Evolutionary conservation across 2,888 invertebrate species (phyloP).

Genomic region (Tenthredo mesomela): DNA sequence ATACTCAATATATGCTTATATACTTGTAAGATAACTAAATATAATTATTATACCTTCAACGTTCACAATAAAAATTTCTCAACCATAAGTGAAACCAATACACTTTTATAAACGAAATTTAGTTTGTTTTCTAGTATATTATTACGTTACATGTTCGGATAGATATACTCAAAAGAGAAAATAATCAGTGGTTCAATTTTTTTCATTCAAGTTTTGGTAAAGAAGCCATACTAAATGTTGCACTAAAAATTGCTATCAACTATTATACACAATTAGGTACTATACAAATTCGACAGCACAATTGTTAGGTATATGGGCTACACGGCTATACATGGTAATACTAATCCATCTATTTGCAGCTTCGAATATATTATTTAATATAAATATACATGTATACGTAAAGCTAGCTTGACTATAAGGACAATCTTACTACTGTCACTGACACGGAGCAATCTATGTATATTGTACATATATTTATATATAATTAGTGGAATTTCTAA

Average conservation of each 20-base stretch:
- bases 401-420: constrained; percentile 32
- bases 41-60: background rate
- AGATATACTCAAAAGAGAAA: background rate
- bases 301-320: background rate
- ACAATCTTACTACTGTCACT: background rate
- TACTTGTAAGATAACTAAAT: background rate
- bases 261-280: constrained; percentile 10
- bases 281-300: constrained; percentile 1
- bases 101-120: background rate
- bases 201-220: background rate
- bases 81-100: background rate
- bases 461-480: too few species aligned
- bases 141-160: background rate
- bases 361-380: background rate
- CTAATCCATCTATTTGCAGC: background rate
- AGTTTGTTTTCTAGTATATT: background rate
- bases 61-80: background rate
- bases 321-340: background rate
- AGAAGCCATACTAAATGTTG: background rate
- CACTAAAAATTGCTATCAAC: background rate
- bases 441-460: background rate
- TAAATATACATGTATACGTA: constrained; percentile 1
- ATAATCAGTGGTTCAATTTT: background rate
- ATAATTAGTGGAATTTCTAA: background rate
- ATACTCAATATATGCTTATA: background rate